Base-by-base conservation (phyloP, 2,888 invertebrate species). In the Ariolimax columbianus region DNA sequence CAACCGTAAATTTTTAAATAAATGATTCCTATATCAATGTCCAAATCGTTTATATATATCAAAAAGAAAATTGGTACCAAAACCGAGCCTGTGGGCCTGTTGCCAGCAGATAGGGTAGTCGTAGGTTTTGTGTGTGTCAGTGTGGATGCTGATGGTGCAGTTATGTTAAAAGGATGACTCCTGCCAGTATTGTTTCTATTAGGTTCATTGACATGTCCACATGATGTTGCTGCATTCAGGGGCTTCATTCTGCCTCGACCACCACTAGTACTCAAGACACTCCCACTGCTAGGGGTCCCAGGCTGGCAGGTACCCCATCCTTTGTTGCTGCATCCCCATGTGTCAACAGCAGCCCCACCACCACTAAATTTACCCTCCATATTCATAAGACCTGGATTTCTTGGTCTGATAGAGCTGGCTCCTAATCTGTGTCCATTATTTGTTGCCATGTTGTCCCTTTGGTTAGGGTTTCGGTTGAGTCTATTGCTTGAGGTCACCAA, bases 321-420 rank as follows among this genome's bases (percentile, higher is more conserved):
- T 30, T 66, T 66, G 33, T 9, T 66, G 30, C n/a, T n/a, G n/a
- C n/a, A n/a, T n/a, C n/a, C n/a, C 19, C 3, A 9, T 19, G 77
- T 77, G 55, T 6, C 23, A 17, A 2, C 2, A 19, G 51, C n/a
- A 36, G 77, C 33, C 2, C 51, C 55, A 36, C 36, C 33, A 4
- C 19, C 55, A 14, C 6, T 19, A 77, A 77, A 77, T 51, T 19
- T 17, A 30, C 77, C 77, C 7, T 33, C 17, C 33, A 77, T 55
- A 33, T 51, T 77, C 77, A 77, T 77, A 23, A 77, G 55, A 11
- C 77, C 55, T 9, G 55, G 55, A 26, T 55, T 77, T 30, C 6
- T 77, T 19, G 43, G 73, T 30, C 73, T 73, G 43, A 73, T 47
- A 73, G 43, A 47, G n/a, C n/a, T 66, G 14, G 66, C 11, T 33